phyloP scores from a whole-genome alignment of 2,888 invertebrate species.

The Cremastobaeus sp. region DNA sequence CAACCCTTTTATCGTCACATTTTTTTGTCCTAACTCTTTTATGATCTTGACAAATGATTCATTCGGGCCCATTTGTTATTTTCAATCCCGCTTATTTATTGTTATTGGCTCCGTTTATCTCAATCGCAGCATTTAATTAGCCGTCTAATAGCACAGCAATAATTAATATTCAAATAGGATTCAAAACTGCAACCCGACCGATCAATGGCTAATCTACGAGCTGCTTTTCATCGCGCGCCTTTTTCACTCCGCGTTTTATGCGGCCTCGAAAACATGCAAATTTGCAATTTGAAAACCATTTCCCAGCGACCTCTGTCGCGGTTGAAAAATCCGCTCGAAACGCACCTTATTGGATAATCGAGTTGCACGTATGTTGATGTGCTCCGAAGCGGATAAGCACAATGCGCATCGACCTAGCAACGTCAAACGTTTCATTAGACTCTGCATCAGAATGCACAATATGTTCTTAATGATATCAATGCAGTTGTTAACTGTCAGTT shows the following conservation, averaged over 20 bases:
- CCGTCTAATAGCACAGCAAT: neutral
- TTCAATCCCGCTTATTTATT: constrained; percentile 28
- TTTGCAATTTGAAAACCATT: too few relatives aligned
- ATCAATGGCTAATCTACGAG: too few relatives aligned
- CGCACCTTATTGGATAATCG: constrained; percentile 10
- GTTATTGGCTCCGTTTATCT: constrained; percentile 6
- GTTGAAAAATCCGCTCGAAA: constrained; percentile 18
- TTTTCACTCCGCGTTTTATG: too few relatives aligned
- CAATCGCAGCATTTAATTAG: neutral
- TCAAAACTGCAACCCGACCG: too few relatives aligned
- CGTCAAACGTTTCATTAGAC: constrained; percentile 56
- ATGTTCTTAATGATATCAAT: constrained; percentile 56
- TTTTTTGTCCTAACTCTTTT: constrained; percentile 30
- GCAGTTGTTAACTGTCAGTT: constrained; percentile 53
- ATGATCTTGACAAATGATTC: constrained; percentile 43
- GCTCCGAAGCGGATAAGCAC: constrained; percentile 34
- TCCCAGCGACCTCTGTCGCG: too few relatives aligned
- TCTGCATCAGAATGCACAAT: constrained; percentile 46
- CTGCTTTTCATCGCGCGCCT: too few relatives aligned
- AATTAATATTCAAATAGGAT: too few relatives aligned
- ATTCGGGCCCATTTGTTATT: constrained; percentile 34
- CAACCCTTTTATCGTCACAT: constrained; percentile 53
- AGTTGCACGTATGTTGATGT: constrained; percentile 21
- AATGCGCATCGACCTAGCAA: constrained; percentile 43
- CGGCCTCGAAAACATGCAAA: too few relatives aligned